Percentiles rank a stretch among this genome's conserved stretches.
Conservation (phyloP, 2,797 vertebrate species). For the Uromys caudimaculatus region DNA sequence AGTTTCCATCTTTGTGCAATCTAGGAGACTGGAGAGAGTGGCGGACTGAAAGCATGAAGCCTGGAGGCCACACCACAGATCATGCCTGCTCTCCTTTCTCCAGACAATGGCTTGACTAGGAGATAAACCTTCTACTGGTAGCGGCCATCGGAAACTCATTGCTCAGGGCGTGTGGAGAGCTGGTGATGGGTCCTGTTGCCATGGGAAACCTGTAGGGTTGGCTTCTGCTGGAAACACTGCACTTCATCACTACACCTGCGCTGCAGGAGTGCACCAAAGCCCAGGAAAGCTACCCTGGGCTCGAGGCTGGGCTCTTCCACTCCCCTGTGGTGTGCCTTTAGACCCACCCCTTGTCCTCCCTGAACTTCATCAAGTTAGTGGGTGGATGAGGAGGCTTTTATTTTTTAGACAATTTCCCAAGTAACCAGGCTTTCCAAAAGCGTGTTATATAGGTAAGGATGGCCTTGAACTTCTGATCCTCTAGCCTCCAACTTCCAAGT, state of each 20-base stretch:
- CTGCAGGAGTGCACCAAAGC: not conserved
- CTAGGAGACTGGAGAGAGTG: not conserved
- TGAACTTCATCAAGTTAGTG: not conserved
- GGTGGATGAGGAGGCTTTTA: not conserved
- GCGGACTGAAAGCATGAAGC: not conserved
- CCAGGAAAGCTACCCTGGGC: not conserved
- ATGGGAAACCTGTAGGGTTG: not conserved
- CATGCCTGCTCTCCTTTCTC: accelerated
- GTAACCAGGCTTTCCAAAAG: not conserved
- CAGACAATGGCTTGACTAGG: not conserved
- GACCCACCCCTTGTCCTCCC: not conserved
- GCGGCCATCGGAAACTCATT: not conserved
- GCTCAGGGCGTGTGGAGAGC: not conserved
- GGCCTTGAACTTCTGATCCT: not conserved
- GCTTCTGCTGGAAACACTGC: not conserved
- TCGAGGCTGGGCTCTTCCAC: not conserved
- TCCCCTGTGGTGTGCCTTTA: not conserved
- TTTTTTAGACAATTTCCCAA: not conserved
- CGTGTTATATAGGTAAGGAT: not conserved
- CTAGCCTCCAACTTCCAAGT: not conserved
- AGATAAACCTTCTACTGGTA: not conserved
- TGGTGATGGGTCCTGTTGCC: not conserved
- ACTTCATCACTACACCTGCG: too few relatives aligned
- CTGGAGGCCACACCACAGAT: not conserved
- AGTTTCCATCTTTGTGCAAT: not conserved